Conservation (phyloP, 2,113 vertebrate genomes). For the Lucifuga dentata region DNA sequence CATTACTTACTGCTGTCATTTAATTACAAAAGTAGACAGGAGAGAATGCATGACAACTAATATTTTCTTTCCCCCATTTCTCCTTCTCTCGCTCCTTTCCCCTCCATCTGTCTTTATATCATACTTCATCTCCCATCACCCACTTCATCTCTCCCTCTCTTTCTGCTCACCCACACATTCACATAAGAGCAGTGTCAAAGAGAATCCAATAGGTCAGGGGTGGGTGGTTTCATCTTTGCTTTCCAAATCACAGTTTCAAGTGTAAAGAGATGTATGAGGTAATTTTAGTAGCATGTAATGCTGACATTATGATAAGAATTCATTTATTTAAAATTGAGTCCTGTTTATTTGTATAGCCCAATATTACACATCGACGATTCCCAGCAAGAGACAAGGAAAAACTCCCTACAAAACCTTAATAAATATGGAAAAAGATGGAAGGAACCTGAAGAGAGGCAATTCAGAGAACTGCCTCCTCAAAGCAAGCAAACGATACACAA, state of each 20-base stretch:
- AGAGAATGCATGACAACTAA: not conserved
- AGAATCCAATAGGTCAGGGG: conserved; percentile 12
- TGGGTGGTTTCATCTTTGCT: not conserved
- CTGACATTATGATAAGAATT: too few species aligned
- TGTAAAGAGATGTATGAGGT: not conserved
- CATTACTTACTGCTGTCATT: conserved; percentile 46
- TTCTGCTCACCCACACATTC: conserved; percentile 7
- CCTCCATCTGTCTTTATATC: conserved; percentile 1
- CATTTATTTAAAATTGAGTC: too few species aligned
- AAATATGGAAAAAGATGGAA: too few species aligned
- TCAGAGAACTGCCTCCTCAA: too few species aligned
- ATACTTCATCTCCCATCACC: not conserved
- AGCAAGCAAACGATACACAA: too few species aligned
- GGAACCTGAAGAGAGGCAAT: too few species aligned
- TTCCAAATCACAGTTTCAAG: not conserved
- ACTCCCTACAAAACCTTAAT: too few species aligned
- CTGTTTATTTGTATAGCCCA: too few species aligned
- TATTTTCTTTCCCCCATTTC: not conserved
- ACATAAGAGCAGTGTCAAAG: not conserved
- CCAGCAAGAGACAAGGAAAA: too few species aligned
- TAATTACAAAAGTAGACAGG: conserved; percentile 24
- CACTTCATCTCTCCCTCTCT: not conserved
- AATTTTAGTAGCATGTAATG: too few species aligned
- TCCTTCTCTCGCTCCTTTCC: not conserved
- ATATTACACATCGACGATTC: too few species aligned